Conservation (phyloP, 1,140 invertebrate genomes). For the Leptinotarsa texana region DNA sequence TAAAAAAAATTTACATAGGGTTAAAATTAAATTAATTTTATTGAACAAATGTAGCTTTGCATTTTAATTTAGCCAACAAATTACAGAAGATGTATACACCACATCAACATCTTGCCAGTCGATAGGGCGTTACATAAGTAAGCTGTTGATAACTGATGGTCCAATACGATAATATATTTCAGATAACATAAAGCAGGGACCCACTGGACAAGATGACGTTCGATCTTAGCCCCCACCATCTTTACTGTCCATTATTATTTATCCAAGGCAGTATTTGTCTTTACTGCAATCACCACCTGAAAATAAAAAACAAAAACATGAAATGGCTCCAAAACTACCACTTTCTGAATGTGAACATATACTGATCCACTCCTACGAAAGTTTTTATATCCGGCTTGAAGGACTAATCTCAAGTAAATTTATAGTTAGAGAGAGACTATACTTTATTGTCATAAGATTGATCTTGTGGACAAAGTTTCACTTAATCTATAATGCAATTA, state of each 20-base stretch:
- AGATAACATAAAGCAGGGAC: conserved; percentile 56
- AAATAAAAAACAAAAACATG: conserved; percentile 30
- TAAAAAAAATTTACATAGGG: conserved; percentile 47
- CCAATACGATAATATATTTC: conserved; percentile 45
- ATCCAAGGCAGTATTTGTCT: conserved; percentile 90
- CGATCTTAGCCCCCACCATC: conserved; percentile 31
- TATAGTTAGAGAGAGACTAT: too few species aligned
- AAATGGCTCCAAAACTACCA: not conserved
- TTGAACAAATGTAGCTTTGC: conserved; percentile 41
- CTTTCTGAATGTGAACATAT: too few species aligned
- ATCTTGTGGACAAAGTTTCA: too few species aligned
- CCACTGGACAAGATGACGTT: conserved; percentile 56
- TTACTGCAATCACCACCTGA: conserved; percentile 83
- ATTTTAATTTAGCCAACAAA: conserved; percentile 46
- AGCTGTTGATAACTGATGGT: conserved; percentile 49
- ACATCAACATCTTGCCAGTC: conserved; percentile 41
- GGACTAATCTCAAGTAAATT: too few species aligned
- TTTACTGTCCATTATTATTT: conserved; percentile 80
- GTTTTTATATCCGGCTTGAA: too few species aligned
- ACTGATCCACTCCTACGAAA: too few species aligned
- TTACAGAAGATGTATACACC: conserved; percentile 46
- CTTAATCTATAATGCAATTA: too few species aligned
- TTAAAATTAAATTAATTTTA: conserved; percentile 52
- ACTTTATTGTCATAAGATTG: too few species aligned
- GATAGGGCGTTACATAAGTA: conserved; percentile 40